These are phyloP conservation scores for Apoda limacodes DNA, from an alignment of 2,888 invertebrate genomes.

Conservation along the genomic window DNA sequence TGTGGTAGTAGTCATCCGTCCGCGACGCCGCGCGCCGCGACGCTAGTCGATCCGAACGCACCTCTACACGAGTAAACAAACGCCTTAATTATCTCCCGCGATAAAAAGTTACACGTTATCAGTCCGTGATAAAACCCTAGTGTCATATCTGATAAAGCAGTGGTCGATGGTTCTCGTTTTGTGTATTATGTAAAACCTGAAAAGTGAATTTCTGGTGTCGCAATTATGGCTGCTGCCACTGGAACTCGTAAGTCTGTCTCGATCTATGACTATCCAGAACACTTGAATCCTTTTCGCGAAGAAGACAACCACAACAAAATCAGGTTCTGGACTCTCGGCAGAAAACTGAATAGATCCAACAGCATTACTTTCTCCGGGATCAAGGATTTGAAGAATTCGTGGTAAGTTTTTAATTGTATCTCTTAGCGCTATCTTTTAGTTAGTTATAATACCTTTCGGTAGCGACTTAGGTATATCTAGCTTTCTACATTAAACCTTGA, in stretches of 20 bases:
- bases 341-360: slow-evolving; percentile 64
- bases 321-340: slow-evolving; percentile 71
- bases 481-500: no score
- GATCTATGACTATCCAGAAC: slow-evolving; percentile 80
- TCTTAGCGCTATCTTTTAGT: no score
- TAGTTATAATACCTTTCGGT: no score
- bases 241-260: slow-evolving; percentile 63
- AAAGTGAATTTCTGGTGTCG: slow-evolving; percentile 31
- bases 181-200: slow-evolving; percentile 58
- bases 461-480: no score
- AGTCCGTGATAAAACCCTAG: slow-evolving; percentile 48
- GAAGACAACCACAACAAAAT: slow-evolving; percentile 74
- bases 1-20: no score
- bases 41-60: slow-evolving; percentile 19
- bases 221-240: slow-evolving; percentile 51
- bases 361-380: slow-evolving; percentile 73
- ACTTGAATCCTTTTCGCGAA: slow-evolving; percentile 81
- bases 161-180: slow-evolving; percentile 49
- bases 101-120: background rate
- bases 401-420: slow-evolving; percentile 66
- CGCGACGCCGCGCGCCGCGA: slow-evolving; percentile 35
- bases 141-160: slow-evolving; percentile 63
- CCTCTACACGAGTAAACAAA: slow-evolving; percentile 47
- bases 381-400: slow-evolving; percentile 68
- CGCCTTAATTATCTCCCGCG: slow-evolving; percentile 51